Evolutionary conservation across 2,888 invertebrate species (phyloP).

Genomic region (Limnephilus lunatus): DNA sequence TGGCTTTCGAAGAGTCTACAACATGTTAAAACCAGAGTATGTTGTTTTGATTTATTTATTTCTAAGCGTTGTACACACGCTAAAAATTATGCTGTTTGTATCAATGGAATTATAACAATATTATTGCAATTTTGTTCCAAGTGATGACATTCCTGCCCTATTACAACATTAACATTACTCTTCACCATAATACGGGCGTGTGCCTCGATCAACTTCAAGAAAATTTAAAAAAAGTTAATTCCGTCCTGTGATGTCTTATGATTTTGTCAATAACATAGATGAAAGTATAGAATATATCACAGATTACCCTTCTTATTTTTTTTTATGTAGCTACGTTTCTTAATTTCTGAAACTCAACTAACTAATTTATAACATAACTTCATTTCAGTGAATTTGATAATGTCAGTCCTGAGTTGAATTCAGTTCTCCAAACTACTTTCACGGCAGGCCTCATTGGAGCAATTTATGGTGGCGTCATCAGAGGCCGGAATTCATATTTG

Average conservation of each 20-base stretch:
- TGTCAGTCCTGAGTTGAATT: slow-evolving; percentile 79
- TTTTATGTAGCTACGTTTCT: background rate
- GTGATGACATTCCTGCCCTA: background rate
- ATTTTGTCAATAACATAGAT: background rate
- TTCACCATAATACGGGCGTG: too few relatives aligned
- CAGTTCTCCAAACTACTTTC: slow-evolving; percentile 79
- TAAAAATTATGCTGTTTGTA: background rate
- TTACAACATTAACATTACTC: background rate
- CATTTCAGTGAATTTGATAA: slow-evolving; percentile 81
- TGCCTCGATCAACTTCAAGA: too few relatives aligned
- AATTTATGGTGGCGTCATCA: slow-evolving; percentile 81
- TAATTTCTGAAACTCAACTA: background rate
- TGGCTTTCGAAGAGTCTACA: slow-evolving; percentile 39
- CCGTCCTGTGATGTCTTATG: background rate
- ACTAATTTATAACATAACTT: slow-evolving; percentile 65
- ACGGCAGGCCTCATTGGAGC: slow-evolving; percentile 81
- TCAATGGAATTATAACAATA: background rate
- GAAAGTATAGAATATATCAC: background rate
- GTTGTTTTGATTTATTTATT: background rate
- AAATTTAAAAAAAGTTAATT: too few relatives aligned
- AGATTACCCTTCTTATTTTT: too few relatives aligned
- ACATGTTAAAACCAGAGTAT: slow-evolving; percentile 54
- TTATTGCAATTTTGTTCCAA: background rate
- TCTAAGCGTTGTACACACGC: background rate
- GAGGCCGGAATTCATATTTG: slow-evolving; percentile 79